Conservation (phyloP, 2,113 vertebrate species). For the Saguinus imperator region DNA sequence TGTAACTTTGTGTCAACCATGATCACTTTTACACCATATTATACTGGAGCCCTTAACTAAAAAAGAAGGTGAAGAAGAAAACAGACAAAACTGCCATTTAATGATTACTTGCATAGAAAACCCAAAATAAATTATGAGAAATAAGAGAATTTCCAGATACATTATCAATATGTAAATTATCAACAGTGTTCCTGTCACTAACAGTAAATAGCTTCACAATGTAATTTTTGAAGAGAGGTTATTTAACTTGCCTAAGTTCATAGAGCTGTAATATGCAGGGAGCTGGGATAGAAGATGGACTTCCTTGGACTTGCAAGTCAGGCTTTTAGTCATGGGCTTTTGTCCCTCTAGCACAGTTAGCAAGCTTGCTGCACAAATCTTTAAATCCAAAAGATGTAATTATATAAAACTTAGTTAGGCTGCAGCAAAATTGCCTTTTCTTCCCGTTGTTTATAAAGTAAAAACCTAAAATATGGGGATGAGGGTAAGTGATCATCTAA, state of each 20-base stretch:
- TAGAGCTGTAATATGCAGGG: fast-evolving
- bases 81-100: not conserved
- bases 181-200: not conserved
- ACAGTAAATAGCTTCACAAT: not conserved
- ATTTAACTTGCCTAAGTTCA: not conserved
- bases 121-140: not conserved
- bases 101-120: not conserved
- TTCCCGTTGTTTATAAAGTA: not conserved
- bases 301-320: too few species aligned
- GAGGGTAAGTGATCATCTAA: not conserved
- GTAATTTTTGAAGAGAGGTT: not conserved
- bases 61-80: not conserved
- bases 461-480: not conserved
- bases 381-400: not conserved
- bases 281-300: too few species aligned
- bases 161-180: not conserved
- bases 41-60: not conserved
- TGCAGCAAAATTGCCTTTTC: not conserved
- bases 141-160: not conserved
- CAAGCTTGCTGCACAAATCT: not conserved
- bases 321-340: not conserved
- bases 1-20: not conserved
- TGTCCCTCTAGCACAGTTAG: not conserved
- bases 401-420: not conserved
- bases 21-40: not conserved